These are phyloP conservation scores for Dendrophyllia cribrosa DNA, from an alignment of 64 coral and sea anemone species.

Conservation along the genomic window DNA sequence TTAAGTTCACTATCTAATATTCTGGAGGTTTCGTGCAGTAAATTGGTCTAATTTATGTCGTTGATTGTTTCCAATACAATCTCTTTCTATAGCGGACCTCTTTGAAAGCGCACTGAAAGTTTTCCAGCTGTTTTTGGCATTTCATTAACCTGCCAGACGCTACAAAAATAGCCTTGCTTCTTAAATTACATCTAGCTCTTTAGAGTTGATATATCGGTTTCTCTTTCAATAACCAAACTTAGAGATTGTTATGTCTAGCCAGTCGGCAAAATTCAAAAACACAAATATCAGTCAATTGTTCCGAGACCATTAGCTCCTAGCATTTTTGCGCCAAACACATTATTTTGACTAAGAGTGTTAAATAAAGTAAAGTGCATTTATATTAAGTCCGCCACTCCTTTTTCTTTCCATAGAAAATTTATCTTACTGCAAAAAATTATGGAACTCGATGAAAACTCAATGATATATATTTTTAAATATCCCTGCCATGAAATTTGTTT, in stretches of 20 bases:
- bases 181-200: constrained; percentile 32
- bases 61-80: neutral
- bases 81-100: neutral
- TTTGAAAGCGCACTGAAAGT: neutral
- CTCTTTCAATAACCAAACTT: constrained; percentile 43
- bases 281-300: constrained; percentile 46
- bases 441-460: too few relatives aligned
- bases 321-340: neutral
- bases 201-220: constrained; percentile 59
- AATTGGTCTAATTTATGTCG: too few relatives aligned
- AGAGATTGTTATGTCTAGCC: constrained; percentile 43
- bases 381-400: neutral
- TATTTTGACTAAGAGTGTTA: constrained; percentile 16
- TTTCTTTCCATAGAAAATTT: neutral
- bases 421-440: too few relatives aligned
- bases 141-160: constrained; percentile 5
- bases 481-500: too few relatives aligned
- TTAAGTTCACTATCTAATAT: too few relatives aligned
- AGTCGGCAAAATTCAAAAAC: neutral
- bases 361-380: constrained; percentile 33
- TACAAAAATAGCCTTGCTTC: constrained; percentile 49
- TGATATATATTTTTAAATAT: too few relatives aligned
- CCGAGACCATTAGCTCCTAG: neutral
- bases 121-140: constrained; percentile 13
- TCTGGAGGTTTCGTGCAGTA: too few relatives aligned